Percentiles rank a stretch among this genome's conserved stretches.
Evolutionary conservation across 2,113 vertebrate genomes (phyloP).

Genomic region (Anolis sagrei): DNA sequence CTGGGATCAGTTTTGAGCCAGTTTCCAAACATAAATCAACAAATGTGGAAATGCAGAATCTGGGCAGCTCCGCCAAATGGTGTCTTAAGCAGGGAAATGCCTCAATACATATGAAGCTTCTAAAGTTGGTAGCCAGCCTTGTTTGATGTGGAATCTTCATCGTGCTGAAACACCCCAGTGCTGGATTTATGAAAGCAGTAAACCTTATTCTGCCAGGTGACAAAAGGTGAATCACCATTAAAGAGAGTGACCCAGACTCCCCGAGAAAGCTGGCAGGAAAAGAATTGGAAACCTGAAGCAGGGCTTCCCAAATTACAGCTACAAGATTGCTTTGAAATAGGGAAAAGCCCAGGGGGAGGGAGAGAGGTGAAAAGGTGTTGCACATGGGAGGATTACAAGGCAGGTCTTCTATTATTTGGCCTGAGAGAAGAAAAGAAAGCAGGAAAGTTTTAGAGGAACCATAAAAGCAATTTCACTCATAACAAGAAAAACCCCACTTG

Average conservation of each 20-base stretch:
- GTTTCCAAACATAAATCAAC: neutral
- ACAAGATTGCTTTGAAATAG: constrained; percentile 51
- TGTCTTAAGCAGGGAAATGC: neutral
- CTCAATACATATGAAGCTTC: neutral
- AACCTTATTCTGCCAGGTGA: constrained; percentile 36
- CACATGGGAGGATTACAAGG: constrained; percentile 22
- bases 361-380: neutral
- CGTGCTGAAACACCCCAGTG: accelerated
- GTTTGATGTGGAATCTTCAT: neutral
- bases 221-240: constrained; percentile 37
- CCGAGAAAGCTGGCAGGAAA: constrained; percentile 41
- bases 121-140: neutral
- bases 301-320: constrained; percentile 46
- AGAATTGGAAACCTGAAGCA: constrained; percentile 47
- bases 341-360: constrained; percentile 36
- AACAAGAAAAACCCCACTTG: neutral
- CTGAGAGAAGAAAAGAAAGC: constrained; percentile 22
- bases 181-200: constrained; percentile 50
- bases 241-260: constrained; percentile 47
- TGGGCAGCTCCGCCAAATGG: neutral
- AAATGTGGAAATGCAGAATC: neutral
- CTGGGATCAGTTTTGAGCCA: neutral
- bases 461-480: neutral
- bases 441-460: constrained; percentile 37
- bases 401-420: constrained; percentile 2